A percentile compares a stretch with the other conserved stretches of the same genome.
Evolutionary conservation across 2,797 vertebrate genomes (phyloP).

Genomic region (Bradypodion ventrale): DNA sequence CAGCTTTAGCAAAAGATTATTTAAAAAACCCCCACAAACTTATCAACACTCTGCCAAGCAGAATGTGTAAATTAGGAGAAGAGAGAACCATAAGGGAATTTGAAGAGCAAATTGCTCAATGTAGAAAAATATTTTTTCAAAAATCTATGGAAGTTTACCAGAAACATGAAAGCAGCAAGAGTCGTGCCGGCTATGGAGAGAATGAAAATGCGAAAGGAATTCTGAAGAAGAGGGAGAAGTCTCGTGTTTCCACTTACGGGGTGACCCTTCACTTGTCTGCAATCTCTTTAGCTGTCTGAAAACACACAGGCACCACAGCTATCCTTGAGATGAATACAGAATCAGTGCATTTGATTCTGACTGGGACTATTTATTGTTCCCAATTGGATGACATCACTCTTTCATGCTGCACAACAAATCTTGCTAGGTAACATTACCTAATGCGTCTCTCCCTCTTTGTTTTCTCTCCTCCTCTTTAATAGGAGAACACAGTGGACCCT

Average conservation of each 20-base stretch:
- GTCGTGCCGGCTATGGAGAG: background rate
- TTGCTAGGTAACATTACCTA: background rate
- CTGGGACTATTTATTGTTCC: too few relatives aligned
- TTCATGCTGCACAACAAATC: background rate
- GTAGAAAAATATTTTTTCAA: background rate
- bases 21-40: background rate
- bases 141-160: background rate
- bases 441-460: background rate
- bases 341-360: background rate
- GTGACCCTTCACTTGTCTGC: too few relatives aligned
- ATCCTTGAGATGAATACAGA: background rate
- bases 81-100: background rate
- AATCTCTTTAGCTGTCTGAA: too few relatives aligned
- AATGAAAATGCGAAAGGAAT: background rate
- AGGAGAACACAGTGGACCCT: too few relatives aligned
- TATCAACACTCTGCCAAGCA: background rate
- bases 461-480: background rate
- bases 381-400: too few relatives aligned
- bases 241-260: background rate
- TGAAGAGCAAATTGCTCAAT: background rate
- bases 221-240: background rate
- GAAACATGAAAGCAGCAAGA: background rate
- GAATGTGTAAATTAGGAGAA: background rate
- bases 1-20: background rate
- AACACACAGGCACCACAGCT: too few relatives aligned